phyloP scores from a whole-genome alignment of 2,888 invertebrate genomes.

The Peribatodes rhomboidaria region DNA sequence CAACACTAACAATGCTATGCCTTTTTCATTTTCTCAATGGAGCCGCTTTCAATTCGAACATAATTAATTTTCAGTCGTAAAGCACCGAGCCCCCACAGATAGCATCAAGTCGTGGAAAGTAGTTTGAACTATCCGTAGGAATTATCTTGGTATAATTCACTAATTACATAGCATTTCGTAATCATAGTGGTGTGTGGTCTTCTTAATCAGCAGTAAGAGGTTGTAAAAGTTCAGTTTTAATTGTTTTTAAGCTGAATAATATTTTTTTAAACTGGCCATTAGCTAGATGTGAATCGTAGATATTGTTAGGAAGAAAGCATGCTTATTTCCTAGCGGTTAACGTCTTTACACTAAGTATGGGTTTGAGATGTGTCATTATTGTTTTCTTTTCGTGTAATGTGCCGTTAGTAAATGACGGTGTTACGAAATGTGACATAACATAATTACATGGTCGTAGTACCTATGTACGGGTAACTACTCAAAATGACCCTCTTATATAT shows the following conservation, averaged over 20 bases:
- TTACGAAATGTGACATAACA: constrained; percentile 10
- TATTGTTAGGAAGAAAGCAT: constrained; percentile 5
- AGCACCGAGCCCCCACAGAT: constrained; percentile 51
- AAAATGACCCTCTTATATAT: too few species aligned
- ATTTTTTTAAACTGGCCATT: constrained; percentile 39
- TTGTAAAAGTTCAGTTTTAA: constrained; percentile 46
- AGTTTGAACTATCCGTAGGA: constrained; percentile 41
- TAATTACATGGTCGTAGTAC: neutral
- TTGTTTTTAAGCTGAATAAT: constrained; percentile 43
- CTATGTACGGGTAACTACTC: too few species aligned
- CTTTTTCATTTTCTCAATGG: too few species aligned
- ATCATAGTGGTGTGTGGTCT: constrained; percentile 52
- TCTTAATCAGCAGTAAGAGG: constrained; percentile 43
- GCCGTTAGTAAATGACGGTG: neutral
- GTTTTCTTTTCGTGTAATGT: constrained; percentile 12
- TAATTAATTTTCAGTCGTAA: constrained; percentile 71
- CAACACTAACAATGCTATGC: too few species aligned
- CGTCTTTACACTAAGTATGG: constrained; percentile 14
- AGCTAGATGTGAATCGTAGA: constrained; percentile 25
- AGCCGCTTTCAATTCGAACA: constrained; percentile 62
- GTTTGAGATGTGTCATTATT: constrained; percentile 13
- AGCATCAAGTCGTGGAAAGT: constrained; percentile 49
- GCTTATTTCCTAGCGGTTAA: constrained; percentile 9
- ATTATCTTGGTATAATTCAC: constrained; percentile 58
- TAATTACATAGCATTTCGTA: constrained; percentile 55